Conservation (phyloP, 2,888 invertebrate species). For the Phalera bucephala region DNA sequence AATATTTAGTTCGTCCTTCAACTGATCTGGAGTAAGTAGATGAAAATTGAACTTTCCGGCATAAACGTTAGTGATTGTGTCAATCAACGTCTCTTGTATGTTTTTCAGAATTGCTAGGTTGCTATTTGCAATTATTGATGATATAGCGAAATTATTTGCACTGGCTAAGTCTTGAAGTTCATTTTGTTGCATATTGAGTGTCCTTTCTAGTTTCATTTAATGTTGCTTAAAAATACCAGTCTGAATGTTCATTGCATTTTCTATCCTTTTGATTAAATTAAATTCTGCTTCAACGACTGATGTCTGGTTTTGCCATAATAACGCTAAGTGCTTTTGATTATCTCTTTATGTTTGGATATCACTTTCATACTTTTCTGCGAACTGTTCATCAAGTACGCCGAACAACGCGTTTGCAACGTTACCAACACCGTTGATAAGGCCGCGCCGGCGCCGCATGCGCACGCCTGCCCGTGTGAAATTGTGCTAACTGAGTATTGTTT, state of each 20-base stretch:
- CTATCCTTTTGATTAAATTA: not conserved
- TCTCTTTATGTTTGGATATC: not conserved
- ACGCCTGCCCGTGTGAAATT: not conserved
- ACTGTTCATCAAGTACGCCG: not conserved
- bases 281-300: not conserved
- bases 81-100: slow-evolving; percentile 3
- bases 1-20: slow-evolving; percentile 2
- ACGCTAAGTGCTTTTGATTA: not conserved
- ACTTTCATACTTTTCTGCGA: not conserved
- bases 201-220: not conserved
- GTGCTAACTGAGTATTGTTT: not conserved
- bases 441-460: not conserved
- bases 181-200: not conserved
- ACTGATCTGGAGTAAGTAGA: slow-evolving; percentile 5
- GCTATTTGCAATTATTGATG: slow-evolving; percentile 1
- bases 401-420: not conserved
- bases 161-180: not conserved
- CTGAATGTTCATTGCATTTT: not conserved
- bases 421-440: slow-evolving; percentile 1
- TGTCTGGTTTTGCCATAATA: not conserved
- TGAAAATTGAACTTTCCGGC: slow-evolving; percentile 3
- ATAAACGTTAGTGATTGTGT: slow-evolving; percentile 3
- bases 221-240: not conserved
- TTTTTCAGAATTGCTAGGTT: slow-evolving; percentile 1
- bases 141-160: not conserved